Base-by-base conservation (phyloP, 2,888 invertebrate species). In the Hirudinaria manillensis region DNA sequence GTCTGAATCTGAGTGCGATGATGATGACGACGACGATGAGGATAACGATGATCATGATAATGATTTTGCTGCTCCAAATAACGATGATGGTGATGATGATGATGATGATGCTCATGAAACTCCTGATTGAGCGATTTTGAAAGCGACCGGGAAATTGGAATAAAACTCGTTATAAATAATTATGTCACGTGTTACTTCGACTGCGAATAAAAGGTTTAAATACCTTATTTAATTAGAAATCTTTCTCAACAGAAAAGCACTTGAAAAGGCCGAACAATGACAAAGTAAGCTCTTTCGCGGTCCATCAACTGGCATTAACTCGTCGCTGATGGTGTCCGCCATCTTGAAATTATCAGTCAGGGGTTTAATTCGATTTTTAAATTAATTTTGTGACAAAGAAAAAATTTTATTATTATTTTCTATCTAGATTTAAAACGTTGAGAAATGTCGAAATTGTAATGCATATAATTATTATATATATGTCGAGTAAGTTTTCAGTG, bases 11-110 rank as follows among this genome's bases (percentile, higher is more conserved):
- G 61, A 61, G 29, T 34, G 68, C 32, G 32, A 36, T 68, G 68
- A 68, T 68, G 68, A 68, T 32, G 36, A 68, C 34, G 68, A 68
- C 34, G 36, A 68, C 34, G 16, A 7, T 36, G 68, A 7, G 27
- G 68, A 34, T 68, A 34, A 7, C 34, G 68, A 68, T 68, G 68
- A 68, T 32, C 34, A 68, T 68, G 68, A 68, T 16, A n/a, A 68
- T 68, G 36, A 68, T 68, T 29, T 29, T 36, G 68, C 13, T 32
- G 32, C 16, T 24, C 21, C 65, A n/a, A 34, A 61, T 24, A 66
- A 74, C 27, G 61, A 36, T 65, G 66, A 36, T 38, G 78, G 79
- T 38, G 70, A 78, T 71, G 75, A 72, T 77, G 51, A 74, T 77
- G 51, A 73, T 76, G 72, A 80, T 79, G 77, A 27, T 21, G 45